Evolutionary conservation across 2,888 invertebrate genomes (phyloP), one percentile per base, ranked within the genome.

Genomic region (Heliothis peltigera): DNA sequence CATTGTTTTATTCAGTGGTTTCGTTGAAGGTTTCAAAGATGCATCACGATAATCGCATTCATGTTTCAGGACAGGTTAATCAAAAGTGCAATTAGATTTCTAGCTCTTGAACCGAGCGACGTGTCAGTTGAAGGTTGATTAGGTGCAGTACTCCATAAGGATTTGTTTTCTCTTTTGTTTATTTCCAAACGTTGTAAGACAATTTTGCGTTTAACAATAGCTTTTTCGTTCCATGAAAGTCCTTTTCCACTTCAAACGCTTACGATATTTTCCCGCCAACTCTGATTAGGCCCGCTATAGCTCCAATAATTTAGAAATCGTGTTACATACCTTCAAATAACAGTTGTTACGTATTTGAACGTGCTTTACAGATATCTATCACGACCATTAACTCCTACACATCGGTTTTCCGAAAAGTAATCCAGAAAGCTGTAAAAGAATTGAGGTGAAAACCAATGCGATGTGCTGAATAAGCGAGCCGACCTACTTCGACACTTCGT

Each of bases 401-500:
- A 75, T 69, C 53, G 61, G 32, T 64, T 73, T 73, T 70, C 67
- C 61, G 72, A 78, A 81, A 77, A 80, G 75, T 75, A 80, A 70
- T 74, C 66, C 75, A 60, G 71, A 67, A 76, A 80, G 74, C 72
- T 71, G 74, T 79, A 77, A 84, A 82, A 75, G 76, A 80, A 85
- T 82, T 73, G 86, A 86, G 86, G 84, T 84, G 80, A 82, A 81
- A 82, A 80, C 64, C 64, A 74, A 75, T 78, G 65, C 62, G 79
- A 82, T 82, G 82, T 79, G 79, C 72, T 77, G 80, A 82, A 83
- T 84, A 83, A 78, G 83, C 80, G 79, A 79, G 81, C 76, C 84
- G 92, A 89, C 91, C 92, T 86, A 91, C 81, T 87, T 92, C 83
- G 88, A 85, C 84, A 87, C 81, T 86, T 87, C 84, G 87, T 88